A percentile compares a stretch with the other conserved stretches of the same genome.
These are phyloP conservation scores for Spizella passerina DNA, from an alignment of 2,797 vertebrate species.

Conservation along the genomic window DNA sequence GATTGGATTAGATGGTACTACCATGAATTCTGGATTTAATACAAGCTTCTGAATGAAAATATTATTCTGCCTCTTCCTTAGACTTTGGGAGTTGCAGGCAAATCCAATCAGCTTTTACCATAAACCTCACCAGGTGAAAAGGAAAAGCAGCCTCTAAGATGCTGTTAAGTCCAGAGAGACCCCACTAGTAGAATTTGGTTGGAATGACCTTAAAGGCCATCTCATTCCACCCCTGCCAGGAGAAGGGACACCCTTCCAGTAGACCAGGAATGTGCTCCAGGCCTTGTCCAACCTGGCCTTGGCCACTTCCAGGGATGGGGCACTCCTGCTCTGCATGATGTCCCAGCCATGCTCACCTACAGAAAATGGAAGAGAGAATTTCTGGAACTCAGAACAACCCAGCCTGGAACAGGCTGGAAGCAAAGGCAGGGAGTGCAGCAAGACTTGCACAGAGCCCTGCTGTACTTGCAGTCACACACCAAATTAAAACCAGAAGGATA, in stretches of 20 bases:
- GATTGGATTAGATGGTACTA: not conserved
- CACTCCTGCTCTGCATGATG: not conserved
- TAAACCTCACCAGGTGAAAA: not conserved
- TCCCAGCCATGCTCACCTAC: not conserved
- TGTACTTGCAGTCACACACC: not conserved
- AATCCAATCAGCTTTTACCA: not conserved
- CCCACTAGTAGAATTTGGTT: not conserved
- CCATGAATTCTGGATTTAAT: not conserved
- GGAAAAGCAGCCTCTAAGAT: not conserved
- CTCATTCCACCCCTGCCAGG: not conserved
- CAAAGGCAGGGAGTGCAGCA: not conserved
- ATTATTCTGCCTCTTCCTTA: not conserved
- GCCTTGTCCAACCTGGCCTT: no score
- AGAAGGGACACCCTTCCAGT: no score
- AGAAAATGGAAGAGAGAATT: not conserved
- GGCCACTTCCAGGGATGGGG: not conserved
- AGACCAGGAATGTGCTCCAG: no score
- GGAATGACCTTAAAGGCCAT: not conserved
- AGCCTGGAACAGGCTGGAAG: not conserved
- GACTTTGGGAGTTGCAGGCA: not conserved
- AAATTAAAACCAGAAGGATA: constrained; percentile 28
- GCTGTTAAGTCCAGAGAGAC: not conserved
- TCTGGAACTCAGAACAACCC: not conserved
- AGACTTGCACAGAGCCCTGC: not conserved
- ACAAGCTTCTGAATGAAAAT: not conserved